phyloP scores from a whole-genome alignment of 2,797 vertebrate genomes.

The Tinamus major region DNA sequence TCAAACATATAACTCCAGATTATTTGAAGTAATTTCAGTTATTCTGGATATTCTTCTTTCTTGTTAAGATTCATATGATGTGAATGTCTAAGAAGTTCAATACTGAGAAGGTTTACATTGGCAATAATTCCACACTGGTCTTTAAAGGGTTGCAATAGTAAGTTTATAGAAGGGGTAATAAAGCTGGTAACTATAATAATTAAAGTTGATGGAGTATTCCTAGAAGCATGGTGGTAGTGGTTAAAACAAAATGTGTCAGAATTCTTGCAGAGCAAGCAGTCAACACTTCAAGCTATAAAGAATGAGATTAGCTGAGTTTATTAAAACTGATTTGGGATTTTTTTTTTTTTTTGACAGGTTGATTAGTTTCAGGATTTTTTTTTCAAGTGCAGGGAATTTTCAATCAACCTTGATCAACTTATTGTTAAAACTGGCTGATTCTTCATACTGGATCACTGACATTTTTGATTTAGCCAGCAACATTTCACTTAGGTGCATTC shows the following conservation, averaged over 20 bases:
- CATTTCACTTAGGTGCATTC: slow-evolving; percentile 7
- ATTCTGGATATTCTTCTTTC: not conserved
- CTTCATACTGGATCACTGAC: slow-evolving; percentile 1
- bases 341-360: not conserved
- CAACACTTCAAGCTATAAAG: not conserved
- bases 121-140: not conserved
- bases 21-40: not conserved
- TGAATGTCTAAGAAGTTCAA: not conserved
- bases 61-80: not conserved
- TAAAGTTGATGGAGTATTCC: not conserved
- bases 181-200: not conserved
- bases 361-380: not conserved
- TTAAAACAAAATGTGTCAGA: slow-evolving; percentile 11
- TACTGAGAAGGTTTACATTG: not conserved
- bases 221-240: not conserved
- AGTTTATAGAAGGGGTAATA: not conserved
- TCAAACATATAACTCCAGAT: not conserved
- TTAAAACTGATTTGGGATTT: not conserved
- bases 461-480: slow-evolving; percentile 49
- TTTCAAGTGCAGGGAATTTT: slow-evolving; percentile 8
- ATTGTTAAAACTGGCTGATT: slow-evolving; percentile 40
- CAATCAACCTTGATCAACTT: slow-evolving; percentile 6
- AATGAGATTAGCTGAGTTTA: not conserved
- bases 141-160: not conserved
- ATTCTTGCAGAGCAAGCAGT: not conserved